These are phyloP conservation scores for Oreohelix idahoensis DNA, from an alignment of 1,140 invertebrate genomes.

Conservation along the genomic window DNA sequence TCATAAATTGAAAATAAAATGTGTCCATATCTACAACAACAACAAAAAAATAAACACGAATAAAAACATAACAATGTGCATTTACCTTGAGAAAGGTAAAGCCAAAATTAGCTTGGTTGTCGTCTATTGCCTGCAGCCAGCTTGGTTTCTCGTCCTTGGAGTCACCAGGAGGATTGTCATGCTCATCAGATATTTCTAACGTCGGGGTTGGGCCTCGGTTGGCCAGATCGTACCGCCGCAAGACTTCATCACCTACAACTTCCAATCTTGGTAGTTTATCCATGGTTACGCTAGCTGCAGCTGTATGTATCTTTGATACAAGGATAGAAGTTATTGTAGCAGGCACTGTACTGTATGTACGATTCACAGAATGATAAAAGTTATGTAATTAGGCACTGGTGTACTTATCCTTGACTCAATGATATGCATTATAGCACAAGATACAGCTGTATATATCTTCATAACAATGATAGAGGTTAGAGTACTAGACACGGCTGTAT, in stretches of 20 bases:
- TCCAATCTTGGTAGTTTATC: slow-evolving; percentile 11
- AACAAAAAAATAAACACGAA: no score
- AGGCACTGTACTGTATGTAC: neutral
- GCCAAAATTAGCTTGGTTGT: slow-evolving; percentile 1
- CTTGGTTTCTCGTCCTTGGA: slow-evolving; percentile 1
- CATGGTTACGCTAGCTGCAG: neutral
- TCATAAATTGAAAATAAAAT: no score
- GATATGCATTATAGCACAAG: no score
- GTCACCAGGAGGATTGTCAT: neutral
- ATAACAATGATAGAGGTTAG: no score
- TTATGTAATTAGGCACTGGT: no score
- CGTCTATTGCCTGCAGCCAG: slow-evolving; percentile 2
- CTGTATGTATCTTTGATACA: no score
- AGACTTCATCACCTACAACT: slow-evolving; percentile 2
- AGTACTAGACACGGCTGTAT: no score
- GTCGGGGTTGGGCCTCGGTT: slow-evolving; percentile 12
- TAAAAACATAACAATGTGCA: no score
- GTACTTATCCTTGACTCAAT: no score
- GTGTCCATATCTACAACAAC: no score
- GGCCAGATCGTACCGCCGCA: slow-evolving; percentile 1
- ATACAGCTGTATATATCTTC: no score
- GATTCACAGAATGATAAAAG: neutral
- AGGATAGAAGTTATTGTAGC: neutral
- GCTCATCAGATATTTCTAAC: neutral
- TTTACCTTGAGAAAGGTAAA: slow-evolving; percentile 14